Base-by-base conservation (phyloP, 2,888 invertebrate species). In the Parnassius mnemosyne region DNA sequence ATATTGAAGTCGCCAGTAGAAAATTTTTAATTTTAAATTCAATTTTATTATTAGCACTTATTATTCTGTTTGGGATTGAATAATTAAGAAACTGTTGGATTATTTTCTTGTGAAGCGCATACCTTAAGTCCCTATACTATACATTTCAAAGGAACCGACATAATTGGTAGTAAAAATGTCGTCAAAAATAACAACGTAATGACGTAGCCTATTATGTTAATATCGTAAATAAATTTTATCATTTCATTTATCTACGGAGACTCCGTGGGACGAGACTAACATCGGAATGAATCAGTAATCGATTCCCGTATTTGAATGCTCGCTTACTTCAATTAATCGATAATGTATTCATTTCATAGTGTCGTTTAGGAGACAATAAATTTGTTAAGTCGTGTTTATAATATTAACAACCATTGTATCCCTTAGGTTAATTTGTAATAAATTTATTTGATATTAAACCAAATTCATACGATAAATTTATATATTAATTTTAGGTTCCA, bases 151-250 rank as follows among this genome's bases (percentile, higher is more conserved):
- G 3, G 44, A 10, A 47, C 16, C 13, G 11, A 46, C 13, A 13
- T 54, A 41, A 60, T 50, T 50, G 42, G 1, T 10, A 20, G 7
- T 61, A 61, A 61, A 55, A 52, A 56, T 41, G 56, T 61, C 61
- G 46, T 61, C 56, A 51, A 41, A 46, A 52, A 56, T 52, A 46
- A 61, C 34, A 16, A 61, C 25, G 44, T 61, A 44, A 55, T n/a
- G 42, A 50, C 43, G 34, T 46, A 16, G 13, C 51, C 13, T 61
- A 57, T 57, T 57, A 61, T 61, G 57, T 57, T 61, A 61, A 53
- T 61, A 46, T 41, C 41, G 46, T n/a, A 20, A 61, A 61, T 53
- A 57, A 57, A 61, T 47, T 46, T 52, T 52, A 57, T 53, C 57
- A 47, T 12, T 57, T 46, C 61, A 46, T 56, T 52, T 52, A 52